Percentiles rank a stretch among this genome's conserved stretches.
phyloP scores from a whole-genome alignment of 2,113 vertebrate genomes.

The Alethe castanea region DNA sequence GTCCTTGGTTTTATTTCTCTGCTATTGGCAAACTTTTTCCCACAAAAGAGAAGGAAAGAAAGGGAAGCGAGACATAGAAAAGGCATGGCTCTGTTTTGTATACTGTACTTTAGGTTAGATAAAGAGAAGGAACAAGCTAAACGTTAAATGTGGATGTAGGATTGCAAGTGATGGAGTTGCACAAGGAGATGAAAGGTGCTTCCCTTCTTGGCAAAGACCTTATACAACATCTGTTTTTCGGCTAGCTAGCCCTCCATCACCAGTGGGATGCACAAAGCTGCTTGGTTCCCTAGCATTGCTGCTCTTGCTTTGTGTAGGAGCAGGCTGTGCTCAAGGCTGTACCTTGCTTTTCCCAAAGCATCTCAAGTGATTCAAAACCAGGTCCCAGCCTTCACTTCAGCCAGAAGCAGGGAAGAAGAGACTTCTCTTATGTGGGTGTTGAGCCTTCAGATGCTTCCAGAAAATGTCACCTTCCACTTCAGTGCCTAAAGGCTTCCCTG shows the following conservation, averaged over 20 bases:
- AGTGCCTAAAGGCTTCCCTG: not conserved
- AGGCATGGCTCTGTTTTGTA: not conserved
- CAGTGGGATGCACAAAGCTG: not conserved
- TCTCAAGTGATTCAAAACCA: not conserved
- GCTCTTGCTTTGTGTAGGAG: not conserved
- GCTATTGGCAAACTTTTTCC: not conserved
- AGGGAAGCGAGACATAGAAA: no score
- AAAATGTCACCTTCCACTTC: not conserved
- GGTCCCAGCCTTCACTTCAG: not conserved
- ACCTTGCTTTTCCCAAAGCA: not conserved
- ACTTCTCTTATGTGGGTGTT: not conserved
- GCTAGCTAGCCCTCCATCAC: not conserved
- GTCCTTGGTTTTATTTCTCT: not conserved
- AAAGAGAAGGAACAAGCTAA: not conserved
- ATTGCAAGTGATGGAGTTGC: not conserved
- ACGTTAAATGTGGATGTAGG: not conserved
- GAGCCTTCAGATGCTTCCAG: not conserved
- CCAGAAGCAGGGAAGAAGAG: not conserved
- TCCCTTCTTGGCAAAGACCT: not conserved
- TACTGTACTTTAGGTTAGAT: not conserved
- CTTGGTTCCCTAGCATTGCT: not conserved
- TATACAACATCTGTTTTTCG: not conserved
- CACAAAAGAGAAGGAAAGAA: not conserved
- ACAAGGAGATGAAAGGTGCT: not conserved
- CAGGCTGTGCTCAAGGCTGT: not conserved